Evolutionary conservation across 2,888 invertebrate species (phyloP).

Genomic region (Caenorhabditis sinica): DNA sequence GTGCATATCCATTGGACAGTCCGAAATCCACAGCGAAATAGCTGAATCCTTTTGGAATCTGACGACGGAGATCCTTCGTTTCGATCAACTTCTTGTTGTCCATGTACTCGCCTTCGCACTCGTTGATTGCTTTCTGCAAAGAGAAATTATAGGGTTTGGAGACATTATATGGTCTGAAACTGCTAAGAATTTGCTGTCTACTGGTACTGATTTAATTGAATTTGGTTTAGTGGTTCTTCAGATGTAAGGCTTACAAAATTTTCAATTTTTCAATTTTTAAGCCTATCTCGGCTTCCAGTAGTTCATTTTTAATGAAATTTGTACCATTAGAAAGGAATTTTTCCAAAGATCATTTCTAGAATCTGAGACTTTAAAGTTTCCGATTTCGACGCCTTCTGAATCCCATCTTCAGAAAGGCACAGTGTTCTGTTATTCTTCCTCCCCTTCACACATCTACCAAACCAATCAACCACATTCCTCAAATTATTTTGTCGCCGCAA

Average conservation of each 20-base stretch:
- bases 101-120: conserved; percentile 96
- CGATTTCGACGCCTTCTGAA: background rate
- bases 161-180: background rate
- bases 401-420: background rate
- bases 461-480: background rate
- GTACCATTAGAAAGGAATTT: no score
- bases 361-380: background rate
- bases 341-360: background rate
- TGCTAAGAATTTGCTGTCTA: background rate
- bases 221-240: no score
- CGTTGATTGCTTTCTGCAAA: conserved; percentile 92
- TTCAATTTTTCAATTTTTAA: background rate
- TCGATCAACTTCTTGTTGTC: conserved; percentile 94
- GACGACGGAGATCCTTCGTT: conserved; percentile 88
- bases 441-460: background rate
- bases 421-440: background rate
- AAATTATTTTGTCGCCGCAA: background rate
- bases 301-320: background rate
- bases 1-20: conserved; percentile 92
- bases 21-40: conserved; percentile 97
- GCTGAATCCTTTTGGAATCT: conserved; percentile 94
- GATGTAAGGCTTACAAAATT: background rate
- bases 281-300: background rate
- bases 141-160: background rate
- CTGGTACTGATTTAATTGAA: no score